These are phyloP conservation scores for Lagopus muta DNA, from an alignment of 2,113 vertebrate genomes.

Conservation along the genomic window DNA sequence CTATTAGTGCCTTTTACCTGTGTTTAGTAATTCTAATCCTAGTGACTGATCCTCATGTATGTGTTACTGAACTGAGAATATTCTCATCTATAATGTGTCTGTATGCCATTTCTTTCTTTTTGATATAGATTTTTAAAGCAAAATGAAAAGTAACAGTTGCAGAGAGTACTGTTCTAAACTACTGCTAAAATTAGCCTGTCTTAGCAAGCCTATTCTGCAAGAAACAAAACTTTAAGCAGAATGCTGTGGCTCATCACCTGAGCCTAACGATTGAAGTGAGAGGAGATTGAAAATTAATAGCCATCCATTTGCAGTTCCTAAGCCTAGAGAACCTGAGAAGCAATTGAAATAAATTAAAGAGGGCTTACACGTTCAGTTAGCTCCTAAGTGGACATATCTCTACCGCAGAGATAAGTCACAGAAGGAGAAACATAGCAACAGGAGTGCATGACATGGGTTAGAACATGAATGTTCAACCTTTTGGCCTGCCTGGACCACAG, in stretches of 20 bases:
- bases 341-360: not conserved
- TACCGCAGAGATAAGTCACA: not conserved
- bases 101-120: not conserved
- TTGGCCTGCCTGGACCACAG: too few relatives aligned
- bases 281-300: not conserved
- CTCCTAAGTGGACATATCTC: not conserved
- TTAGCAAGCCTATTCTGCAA: not conserved
- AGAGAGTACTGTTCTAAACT: not conserved
- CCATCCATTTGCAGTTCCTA: not conserved
- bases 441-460: not conserved
- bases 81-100: not conserved
- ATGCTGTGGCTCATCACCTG: not conserved
- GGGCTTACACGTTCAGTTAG: not conserved
- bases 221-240: not conserved
- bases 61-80: not conserved
- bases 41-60: not conserved
- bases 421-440: not conserved
- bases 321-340: not conserved
- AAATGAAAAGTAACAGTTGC: not conserved
- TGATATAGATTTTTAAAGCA: not conserved
- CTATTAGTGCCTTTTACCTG: constrained; percentile 3
- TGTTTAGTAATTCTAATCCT: constrained; percentile 16
- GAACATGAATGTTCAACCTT: not conserved
- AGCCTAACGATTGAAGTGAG: not conserved
- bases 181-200: not conserved